phyloP scores from a whole-genome alignment of 92 coral and sea anemone species.

The Paramuricea clavata region DNA sequence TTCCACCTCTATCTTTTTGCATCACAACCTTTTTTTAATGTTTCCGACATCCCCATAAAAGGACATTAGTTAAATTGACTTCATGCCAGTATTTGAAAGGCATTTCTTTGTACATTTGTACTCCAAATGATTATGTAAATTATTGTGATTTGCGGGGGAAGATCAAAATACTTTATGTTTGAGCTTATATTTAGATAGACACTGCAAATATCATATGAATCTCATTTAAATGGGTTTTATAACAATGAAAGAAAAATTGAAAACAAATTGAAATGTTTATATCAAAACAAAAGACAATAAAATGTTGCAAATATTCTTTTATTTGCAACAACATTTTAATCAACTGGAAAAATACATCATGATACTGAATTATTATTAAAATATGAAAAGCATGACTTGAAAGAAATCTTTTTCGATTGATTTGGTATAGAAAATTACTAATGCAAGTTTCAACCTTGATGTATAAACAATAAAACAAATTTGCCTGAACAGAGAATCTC shows the following conservation, averaged over 20 bases:
- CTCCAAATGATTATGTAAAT: no score
- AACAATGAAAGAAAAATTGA: not conserved
- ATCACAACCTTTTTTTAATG: not conserved
- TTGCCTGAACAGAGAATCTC: constrained; percentile 5
- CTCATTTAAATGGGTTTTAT: not conserved
- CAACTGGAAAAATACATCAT: no score
- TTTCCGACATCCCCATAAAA: no score
- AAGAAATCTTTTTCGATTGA: constrained; percentile 14
- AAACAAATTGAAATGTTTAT: not conserved
- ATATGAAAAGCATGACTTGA: constrained; percentile 16
- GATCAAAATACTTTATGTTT: no score
- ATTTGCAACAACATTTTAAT: not conserved
- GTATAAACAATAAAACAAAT: not conserved
- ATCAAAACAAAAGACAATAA: not conserved
- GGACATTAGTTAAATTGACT: no score
- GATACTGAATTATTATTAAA: no score
- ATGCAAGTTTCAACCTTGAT: not conserved
- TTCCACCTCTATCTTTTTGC: not conserved
- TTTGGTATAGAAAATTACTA: not conserved
- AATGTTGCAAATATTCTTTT: not conserved
- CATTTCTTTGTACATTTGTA: no score
- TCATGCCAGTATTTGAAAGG: no score
- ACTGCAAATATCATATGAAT: not conserved
- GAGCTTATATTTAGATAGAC: not conserved
- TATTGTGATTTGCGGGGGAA: no score